phyloP scores from a whole-genome alignment of 2,888 invertebrate species.

The Campoplex capitator region DNA sequence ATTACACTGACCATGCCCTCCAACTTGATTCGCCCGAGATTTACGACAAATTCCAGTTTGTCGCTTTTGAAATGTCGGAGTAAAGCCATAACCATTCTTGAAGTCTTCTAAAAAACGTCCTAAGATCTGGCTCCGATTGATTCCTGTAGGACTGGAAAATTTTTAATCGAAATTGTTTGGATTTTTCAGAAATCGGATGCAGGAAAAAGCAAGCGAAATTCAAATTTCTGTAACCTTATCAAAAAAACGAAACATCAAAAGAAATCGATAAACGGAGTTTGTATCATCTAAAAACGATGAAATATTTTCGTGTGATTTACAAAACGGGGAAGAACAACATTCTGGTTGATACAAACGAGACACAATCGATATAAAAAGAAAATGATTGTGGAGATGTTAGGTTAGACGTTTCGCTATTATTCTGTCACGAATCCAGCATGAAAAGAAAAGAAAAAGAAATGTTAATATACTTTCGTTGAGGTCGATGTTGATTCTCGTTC shows the following conservation, averaged over 20 bases:
- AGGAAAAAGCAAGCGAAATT: too few relatives aligned
- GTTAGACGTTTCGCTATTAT: background rate
- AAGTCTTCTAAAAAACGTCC: too few relatives aligned
- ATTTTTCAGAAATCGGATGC: too few relatives aligned
- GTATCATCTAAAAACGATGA: background rate
- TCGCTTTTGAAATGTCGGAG: too few relatives aligned
- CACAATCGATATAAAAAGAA: background rate
- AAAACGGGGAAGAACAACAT: background rate
- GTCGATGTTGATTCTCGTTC: slow-evolving; percentile 7
- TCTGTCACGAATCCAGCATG: slow-evolving; percentile 3
- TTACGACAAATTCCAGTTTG: background rate
- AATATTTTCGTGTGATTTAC: background rate
- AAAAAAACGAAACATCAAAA: too few relatives aligned
- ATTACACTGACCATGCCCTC: background rate
- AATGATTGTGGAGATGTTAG: background rate
- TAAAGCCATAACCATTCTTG: too few relatives aligned
- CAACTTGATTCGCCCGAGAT: background rate
- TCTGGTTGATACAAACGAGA: background rate
- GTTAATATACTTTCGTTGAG: background rate
- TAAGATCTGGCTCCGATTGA: too few relatives aligned
- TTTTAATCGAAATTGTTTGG: too few relatives aligned
- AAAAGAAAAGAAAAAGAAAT: background rate
- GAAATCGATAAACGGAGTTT: background rate
- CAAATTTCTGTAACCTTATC: too few relatives aligned
- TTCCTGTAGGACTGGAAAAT: too few relatives aligned